Evolutionary conservation across 2,888 invertebrate genomes (phyloP).

Genomic region (Auanema freiburgensis): DNA sequence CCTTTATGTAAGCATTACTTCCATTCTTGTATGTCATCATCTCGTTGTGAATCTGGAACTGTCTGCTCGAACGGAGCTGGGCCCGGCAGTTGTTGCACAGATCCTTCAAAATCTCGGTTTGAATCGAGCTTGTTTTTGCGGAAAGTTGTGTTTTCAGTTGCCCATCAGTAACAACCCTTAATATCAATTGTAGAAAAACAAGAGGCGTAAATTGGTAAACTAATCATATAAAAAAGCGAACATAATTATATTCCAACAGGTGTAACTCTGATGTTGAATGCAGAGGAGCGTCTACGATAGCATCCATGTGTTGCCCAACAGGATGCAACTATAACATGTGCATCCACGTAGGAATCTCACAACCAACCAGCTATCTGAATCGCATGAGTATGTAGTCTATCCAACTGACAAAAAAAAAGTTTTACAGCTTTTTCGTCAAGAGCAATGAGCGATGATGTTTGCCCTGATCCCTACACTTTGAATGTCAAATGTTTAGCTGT

Average conservation of each 20-base stretch:
- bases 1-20: conserved; percentile 43
- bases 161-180: conserved; percentile 34
- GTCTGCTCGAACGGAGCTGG: conserved; percentile 39
- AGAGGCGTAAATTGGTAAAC: conserved; percentile 43
- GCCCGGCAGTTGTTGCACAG: conserved; percentile 42
- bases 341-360: conserved; percentile 34
- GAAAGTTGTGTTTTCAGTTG: conserved; percentile 21
- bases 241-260: conserved; percentile 20
- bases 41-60: conserved; percentile 40
- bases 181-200: conserved; percentile 43
- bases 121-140: neutral
- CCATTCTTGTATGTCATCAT: conserved; percentile 43
- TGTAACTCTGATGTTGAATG: conserved; percentile 42
- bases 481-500: conserved; percentile 32
- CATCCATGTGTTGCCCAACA: conserved; percentile 45
- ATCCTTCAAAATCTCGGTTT: conserved; percentile 26
- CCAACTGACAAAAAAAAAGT: neutral
- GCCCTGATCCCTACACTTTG: conserved; percentile 39
- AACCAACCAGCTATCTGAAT: neutral
- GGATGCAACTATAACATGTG: conserved; percentile 51
- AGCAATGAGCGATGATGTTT: conserved; percentile 10
- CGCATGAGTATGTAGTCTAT: neutral
- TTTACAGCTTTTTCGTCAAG: neutral
- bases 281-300: conserved; percentile 37
- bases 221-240: neutral